Conservation (phyloP, 2,888 invertebrate genomes). For the Callyntrura sp. region DNA sequence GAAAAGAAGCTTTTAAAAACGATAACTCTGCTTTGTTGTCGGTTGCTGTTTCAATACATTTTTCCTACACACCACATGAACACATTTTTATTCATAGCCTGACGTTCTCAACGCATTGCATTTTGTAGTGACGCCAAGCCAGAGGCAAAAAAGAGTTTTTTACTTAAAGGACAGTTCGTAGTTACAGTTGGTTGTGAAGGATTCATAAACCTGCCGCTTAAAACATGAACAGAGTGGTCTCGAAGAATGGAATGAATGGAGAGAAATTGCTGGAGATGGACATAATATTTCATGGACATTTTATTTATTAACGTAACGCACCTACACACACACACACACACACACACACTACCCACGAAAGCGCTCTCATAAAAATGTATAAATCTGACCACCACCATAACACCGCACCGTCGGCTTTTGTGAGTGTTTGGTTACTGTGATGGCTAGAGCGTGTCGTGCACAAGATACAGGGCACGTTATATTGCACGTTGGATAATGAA, state of each 20-base stretch:
- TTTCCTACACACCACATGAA: background rate
- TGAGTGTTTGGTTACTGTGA: no score
- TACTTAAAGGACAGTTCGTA: conserved; percentile 9
- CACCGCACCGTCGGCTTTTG: no score
- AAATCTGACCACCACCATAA: no score
- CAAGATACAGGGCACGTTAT: no score
- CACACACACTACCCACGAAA: no score
- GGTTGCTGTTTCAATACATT: background rate
- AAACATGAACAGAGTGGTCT: no score
- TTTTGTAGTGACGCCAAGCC: background rate
- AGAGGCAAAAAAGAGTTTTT: conserved; percentile 23
- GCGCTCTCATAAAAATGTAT: no score
- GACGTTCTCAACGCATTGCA: background rate
- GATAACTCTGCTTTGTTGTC: background rate
- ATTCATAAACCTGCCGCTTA: background rate
- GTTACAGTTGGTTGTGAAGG: background rate
- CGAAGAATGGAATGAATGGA: conserved; percentile 18
- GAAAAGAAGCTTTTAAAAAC: conserved; percentile 2
- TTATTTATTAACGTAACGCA: conserved; percentile 41
- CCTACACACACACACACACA: background rate
- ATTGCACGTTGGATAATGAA: no score
- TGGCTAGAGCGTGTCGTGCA: no score
- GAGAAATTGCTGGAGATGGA: background rate
- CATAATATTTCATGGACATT: conserved; percentile 54
- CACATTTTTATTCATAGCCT: background rate